A percentile compares a stretch with the other conserved stretches of the same genome.
Conservation (phyloP, 2,888 invertebrate species). For the Uropetala carovei region DNA sequence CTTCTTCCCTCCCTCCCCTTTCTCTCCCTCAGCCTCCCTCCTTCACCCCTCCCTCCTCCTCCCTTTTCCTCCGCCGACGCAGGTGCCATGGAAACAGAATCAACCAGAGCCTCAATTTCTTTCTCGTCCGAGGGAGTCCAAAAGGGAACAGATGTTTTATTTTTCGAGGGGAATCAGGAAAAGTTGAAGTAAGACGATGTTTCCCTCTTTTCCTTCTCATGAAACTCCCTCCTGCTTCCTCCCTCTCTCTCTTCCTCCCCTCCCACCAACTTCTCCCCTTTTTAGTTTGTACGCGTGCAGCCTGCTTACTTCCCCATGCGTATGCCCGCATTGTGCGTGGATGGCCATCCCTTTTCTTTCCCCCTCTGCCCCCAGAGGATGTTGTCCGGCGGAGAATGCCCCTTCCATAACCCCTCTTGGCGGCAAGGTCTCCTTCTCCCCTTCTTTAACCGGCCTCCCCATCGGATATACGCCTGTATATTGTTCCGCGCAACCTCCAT, state of each 20-base stretch:
- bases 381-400: background rate
- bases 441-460: background rate
- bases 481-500: constrained; percentile 57
- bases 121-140: constrained; percentile 10
- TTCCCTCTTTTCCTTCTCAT: background rate
- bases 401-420: background rate
- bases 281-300: background rate
- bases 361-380: background rate
- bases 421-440: background rate
- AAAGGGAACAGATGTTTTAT: constrained; percentile 23
- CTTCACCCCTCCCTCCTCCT: background rate
- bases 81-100: constrained; percentile 14
- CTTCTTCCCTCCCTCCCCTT: background rate
- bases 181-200: constrained; percentile 30
- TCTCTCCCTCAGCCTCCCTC: background rate
- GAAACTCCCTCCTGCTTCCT: too few species aligned
- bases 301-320: background rate
- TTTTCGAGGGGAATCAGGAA: background rate
- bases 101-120: constrained; percentile 19
- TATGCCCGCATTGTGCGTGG: background rate
- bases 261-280: background rate
- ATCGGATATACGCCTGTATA: constrained; percentile 30
- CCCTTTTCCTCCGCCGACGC: background rate
- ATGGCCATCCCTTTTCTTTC: background rate
- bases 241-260: background rate